These are phyloP conservation scores for Eudasyphora cyanicolor DNA, from an alignment of 2,888 invertebrate genomes.

Conservation along the genomic window DNA sequence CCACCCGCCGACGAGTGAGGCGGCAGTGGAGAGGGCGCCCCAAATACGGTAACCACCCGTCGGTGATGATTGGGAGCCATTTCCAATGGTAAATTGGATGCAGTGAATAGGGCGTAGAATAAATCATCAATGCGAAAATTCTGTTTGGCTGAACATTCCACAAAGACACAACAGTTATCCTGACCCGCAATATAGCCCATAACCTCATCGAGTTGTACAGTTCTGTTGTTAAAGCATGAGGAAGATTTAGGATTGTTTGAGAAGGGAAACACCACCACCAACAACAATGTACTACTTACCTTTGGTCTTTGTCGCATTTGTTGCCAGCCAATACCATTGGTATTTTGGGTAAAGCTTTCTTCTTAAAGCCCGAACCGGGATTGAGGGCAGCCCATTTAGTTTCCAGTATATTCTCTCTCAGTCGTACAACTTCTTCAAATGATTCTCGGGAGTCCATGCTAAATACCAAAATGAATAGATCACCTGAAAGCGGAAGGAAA, in stretches of 20 bases:
- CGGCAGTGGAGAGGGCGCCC: conserved; percentile 88
- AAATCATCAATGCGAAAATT: conserved; percentile 91
- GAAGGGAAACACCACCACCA: no score
- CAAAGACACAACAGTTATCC: conserved; percentile 88
- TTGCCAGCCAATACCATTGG: conserved; percentile 94
- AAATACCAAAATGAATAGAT: conserved; percentile 90
- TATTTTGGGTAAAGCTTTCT: conserved; percentile 85
- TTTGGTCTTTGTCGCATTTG: conserved; percentile 91
- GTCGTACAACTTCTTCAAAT: conserved; percentile 90
- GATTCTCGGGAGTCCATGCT: conserved; percentile 92
- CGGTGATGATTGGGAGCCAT: conserved; percentile 95
- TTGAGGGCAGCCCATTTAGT: conserved; percentile 88
- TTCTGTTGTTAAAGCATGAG: no score
- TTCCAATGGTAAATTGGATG: conserved; percentile 91
- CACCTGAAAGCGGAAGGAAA: conserved; percentile 81
- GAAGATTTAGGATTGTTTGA: not conserved
- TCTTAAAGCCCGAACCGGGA: conserved; percentile 82
- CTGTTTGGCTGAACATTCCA: conserved; percentile 91
- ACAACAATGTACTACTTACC: conserved; percentile 81
- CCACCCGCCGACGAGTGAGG: conserved; percentile 85
- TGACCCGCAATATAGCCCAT: conserved; percentile 88
- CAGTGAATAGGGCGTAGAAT: conserved; percentile 90
- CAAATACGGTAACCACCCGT: conserved; percentile 87
- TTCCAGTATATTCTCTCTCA: conserved; percentile 90
- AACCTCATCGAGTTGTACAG: conserved; percentile 89